A percentile compares a stretch with the other conserved stretches of the same genome.
Evolutionary conservation across 1,140 invertebrate species (phyloP).

Genomic region (Drosophila sturtevanti): DNA sequence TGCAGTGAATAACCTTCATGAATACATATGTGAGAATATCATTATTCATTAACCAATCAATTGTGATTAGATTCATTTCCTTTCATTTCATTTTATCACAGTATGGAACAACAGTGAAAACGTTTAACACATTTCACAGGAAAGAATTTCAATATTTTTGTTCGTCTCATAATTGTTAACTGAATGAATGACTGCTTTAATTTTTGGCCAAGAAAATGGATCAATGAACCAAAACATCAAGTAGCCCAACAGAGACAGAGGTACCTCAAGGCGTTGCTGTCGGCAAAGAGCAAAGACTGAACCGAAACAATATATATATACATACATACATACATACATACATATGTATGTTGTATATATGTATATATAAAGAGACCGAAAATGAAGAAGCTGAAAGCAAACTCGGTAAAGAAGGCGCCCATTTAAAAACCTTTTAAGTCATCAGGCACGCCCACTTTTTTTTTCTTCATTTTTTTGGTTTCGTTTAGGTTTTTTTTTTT

Average conservation of each 20-base stretch:
- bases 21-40: no score
- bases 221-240: constrained; percentile 65
- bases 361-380: constrained; percentile 17
- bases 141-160: constrained; percentile 3
- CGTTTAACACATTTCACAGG: constrained; percentile 62
- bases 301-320: neutral
- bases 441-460: constrained; percentile 77
- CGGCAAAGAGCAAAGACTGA: constrained; percentile 62
- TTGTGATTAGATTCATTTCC: constrained; percentile 17
- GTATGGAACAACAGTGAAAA: constrained; percentile 20
- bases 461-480: constrained; percentile 20
- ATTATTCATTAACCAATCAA: no score
- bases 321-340: constrained; percentile 4
- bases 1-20: no score
- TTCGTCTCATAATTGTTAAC: constrained; percentile 5
- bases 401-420: constrained; percentile 39
- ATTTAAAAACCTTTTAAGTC: constrained; percentile 82
- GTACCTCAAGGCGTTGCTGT: constrained; percentile 62
- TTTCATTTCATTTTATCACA: neutral
- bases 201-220: constrained; percentile 43
- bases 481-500: constrained; percentile 46
- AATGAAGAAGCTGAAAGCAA: constrained; percentile 29
- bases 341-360: neutral
- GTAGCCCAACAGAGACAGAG: neutral
- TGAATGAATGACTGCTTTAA: neutral